phyloP scores from a whole-genome alignment of 2,888 invertebrate genomes.

The Scaptomyza polygonia region DNA sequence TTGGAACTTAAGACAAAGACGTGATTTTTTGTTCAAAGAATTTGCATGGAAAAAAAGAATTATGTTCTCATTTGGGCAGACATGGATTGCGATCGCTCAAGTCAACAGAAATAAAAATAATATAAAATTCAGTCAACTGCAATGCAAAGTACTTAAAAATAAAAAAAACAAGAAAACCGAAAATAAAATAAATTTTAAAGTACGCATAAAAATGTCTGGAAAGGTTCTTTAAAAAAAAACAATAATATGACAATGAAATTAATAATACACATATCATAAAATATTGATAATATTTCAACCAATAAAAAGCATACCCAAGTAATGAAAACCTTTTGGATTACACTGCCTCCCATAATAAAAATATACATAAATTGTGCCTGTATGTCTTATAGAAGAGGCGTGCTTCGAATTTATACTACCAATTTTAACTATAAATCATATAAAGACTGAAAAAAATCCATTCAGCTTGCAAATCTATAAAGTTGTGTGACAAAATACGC shows the following conservation, averaged over 20 bases:
- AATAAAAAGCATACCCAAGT: too few species aligned
- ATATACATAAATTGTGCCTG: constrained; percentile 14
- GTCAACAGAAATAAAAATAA: constrained; percentile 36
- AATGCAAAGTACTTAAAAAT: constrained; percentile 22
- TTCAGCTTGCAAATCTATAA: constrained; percentile 3
- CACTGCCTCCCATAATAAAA: constrained; percentile 2
- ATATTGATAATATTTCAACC: neutral
- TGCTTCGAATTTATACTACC: constrained; percentile 26
- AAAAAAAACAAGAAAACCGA: constrained; percentile 34
- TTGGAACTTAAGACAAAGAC: constrained; percentile 65
- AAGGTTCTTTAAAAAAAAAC: neutral
- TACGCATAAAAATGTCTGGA: constrained; percentile 19
- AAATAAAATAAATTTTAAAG: constrained; percentile 11
- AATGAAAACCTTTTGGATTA: neutral
- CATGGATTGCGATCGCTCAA: constrained; percentile 44
- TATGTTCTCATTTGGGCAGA: constrained; percentile 55
- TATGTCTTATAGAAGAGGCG: constrained; percentile 11
- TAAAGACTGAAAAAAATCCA: neutral
- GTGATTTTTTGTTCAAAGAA: constrained; percentile 57
- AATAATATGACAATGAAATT: neutral
- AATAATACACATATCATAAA: neutral
- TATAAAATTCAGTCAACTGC: constrained; percentile 61
- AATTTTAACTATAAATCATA: constrained; percentile 9
- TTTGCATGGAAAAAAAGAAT: constrained; percentile 43
- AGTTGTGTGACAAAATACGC: constrained; percentile 31